Evolutionary conservation across 1,140 invertebrate genomes (phyloP), one percentile per base, ranked within the genome.

Genomic region (Conopomorpha cramerella): DNA sequence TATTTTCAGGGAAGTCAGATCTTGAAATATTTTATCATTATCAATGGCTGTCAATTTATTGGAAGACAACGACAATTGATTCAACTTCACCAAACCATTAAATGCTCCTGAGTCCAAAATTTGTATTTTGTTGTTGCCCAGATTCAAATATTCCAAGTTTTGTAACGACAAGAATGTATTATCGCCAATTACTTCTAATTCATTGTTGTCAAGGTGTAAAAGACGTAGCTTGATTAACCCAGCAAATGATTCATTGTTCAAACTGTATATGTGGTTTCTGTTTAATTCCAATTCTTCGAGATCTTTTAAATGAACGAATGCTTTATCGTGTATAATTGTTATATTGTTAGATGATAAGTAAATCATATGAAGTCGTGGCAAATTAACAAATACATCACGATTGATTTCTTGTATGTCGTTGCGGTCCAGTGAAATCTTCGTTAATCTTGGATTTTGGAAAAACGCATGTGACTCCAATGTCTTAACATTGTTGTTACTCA

Each of bases 291-390:
- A 60, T 37, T 87, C 86, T 30, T 80, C 81, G 7, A 91, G 64
- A 17, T 80, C 74, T 0, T 55, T 53, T 41, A 91, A 68, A 43
- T 88, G 80, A 27, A 80, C 68, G 51, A 92, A 91, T 0, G 88
- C 86, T 30, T 77, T 79, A 36, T 91, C 88, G 41, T 89, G 87
- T 25, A 92, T 62, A 7, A 82, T 80, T 10, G 82, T 84, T 27
- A 92, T 83, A 51, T 88, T 86, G 56, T 92, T 92, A 3, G 78
- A 77, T 30, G 85, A 85, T 25, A 92, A 61, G 53, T 76, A 84
- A 13, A 92, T 66, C 37, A 81, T 81, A 36, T 81, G 78, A 35
- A 91, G 65, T 1, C 72, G 67, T 0, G 87, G 87, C 13, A 91
- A 54, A 53, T 86, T 82, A 0, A 84, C 70, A 59, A 92, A 91